Evolutionary conservation across 2,797 vertebrate species (phyloP).

Genomic region (Enteromius paludinosus): DNA sequence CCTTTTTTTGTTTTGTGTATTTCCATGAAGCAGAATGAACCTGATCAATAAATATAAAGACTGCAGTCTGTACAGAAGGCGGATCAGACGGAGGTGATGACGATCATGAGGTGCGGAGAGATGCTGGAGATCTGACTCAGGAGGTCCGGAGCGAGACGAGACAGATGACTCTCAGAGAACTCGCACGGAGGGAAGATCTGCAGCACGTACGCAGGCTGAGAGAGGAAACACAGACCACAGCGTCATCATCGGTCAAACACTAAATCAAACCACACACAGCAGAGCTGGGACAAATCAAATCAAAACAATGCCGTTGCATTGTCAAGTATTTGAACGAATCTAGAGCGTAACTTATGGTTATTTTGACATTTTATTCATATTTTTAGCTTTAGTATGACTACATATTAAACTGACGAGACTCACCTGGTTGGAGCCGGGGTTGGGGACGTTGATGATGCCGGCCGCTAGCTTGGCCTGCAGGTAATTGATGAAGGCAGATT

Average conservation of each 20-base stretch:
- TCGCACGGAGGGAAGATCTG: conserved; percentile 99
- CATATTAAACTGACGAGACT: conserved; percentile 32
- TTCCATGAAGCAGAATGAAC: conserved; percentile 72
- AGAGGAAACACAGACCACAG: too few species aligned
- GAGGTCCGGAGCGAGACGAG: conserved; percentile 94
- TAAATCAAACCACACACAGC: too few species aligned
- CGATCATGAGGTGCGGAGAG: conserved; percentile 99
- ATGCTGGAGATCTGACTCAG: conserved; percentile 98
- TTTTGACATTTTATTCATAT: too few species aligned
- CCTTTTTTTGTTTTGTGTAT: conserved; percentile 66
- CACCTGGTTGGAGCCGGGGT: conserved; percentile 98
- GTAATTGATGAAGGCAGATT: conserved; percentile 96
- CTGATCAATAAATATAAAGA: conserved; percentile 83
- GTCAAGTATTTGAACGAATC: too few species aligned
- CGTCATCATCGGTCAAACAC: too few species aligned
- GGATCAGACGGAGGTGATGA: conserved; percentile 95
- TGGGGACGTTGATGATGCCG: conserved; percentile 98
- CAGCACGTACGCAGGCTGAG: conserved; percentile 95
- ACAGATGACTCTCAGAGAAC: conserved; percentile 96
- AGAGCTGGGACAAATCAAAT: too few species aligned
- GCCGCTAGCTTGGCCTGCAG: conserved; percentile 96
- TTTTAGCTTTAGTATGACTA: too few species aligned
- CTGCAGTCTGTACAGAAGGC: conserved; percentile 73
- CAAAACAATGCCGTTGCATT: too few species aligned
- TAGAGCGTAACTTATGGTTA: too few species aligned